Conservation (phyloP, 37 sponge, comb jelly and placozoan genomes). For the Aphrocallistes beatrix region DNA sequence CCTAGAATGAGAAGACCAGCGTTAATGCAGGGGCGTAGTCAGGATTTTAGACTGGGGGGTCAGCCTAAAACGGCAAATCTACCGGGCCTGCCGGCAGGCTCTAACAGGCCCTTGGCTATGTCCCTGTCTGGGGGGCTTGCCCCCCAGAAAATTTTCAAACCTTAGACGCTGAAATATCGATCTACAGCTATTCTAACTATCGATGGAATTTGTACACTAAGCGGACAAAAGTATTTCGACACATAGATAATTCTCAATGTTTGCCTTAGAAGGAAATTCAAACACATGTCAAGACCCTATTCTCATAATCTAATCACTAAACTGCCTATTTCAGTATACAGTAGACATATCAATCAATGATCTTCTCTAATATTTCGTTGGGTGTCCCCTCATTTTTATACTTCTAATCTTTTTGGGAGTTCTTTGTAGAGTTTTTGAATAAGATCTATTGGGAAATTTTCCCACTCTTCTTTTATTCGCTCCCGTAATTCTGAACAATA, state of each 20-base stretch:
- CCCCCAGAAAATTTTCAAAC: too few relatives aligned
- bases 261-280: too few relatives aligned
- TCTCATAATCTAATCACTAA: background rate
- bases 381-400: background rate
- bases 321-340: background rate
- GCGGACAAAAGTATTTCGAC: slow-evolving; percentile 11
- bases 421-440: background rate
- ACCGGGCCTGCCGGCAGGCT: too few relatives aligned
- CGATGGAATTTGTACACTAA: background rate
- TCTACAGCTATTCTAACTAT: too few relatives aligned
- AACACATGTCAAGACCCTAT: too few relatives aligned
- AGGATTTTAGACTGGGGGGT: too few relatives aligned
- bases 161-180: too few relatives aligned
- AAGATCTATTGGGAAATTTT: background rate
- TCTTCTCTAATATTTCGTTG: background rate
- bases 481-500: background rate
- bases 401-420: background rate
- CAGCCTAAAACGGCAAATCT: too few relatives aligned
- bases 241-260: background rate
- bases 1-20: too few relatives aligned
- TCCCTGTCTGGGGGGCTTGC: too few relatives aligned
- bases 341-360: background rate
- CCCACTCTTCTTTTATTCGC: background rate
- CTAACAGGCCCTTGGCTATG: too few relatives aligned
- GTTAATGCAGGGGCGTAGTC: too few relatives aligned